Base-by-base conservation (phyloP, 2,888 invertebrate genomes). In the Bibio marci region DNA sequence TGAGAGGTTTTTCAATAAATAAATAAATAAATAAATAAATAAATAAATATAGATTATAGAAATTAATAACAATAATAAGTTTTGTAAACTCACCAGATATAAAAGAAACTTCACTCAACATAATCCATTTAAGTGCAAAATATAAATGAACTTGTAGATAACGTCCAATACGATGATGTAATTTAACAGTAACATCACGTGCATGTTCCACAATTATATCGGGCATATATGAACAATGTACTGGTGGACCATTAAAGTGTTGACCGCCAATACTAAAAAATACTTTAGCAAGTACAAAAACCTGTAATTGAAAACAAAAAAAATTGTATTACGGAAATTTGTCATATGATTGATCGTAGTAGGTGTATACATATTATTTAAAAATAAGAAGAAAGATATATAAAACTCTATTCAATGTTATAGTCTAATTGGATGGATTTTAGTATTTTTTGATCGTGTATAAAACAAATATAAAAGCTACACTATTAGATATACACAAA, bases 61-160 rank as follows among this genome's bases (percentile, higher is more conserved):
- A n/a, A n/a, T n/a, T n/a, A n/a, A n/a, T n/a, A n/a, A n/a, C n/a
- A n/a, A n/a, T n/a, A n/a, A n/a, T n/a, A n/a, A n/a, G n/a, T n/a
- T 46, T 44, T 41, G 42, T 30, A 11, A 32, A 49, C 54, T 58
- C 62, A 85, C 85, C 76, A 50, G 85, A 85, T 52, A 75, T 73
- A 57, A 88, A 87, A 50, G 77, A 73, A 46, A 87, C 72, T 64
- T 88, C 88, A 58, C 85, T 83, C 52, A 88, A 67, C 68, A 87
- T 73, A 55, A 88, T 76, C 86, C 87, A 88, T 50, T 74, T 69
- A 32, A 77, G 71, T 40, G 80, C 79, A 57, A 85, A 87, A 59
- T 78, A 78, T 39, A 87, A 69, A 55, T 80, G 75, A 53, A 78
- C 63, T 63, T 78, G 79, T 47, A 87, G 63, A 61, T 72, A 82